A percentile compares a stretch with the other conserved stretches of the same genome.
Conservation (phyloP, 2,797 vertebrate genomes). For the Danio jaintianensis region DNA sequence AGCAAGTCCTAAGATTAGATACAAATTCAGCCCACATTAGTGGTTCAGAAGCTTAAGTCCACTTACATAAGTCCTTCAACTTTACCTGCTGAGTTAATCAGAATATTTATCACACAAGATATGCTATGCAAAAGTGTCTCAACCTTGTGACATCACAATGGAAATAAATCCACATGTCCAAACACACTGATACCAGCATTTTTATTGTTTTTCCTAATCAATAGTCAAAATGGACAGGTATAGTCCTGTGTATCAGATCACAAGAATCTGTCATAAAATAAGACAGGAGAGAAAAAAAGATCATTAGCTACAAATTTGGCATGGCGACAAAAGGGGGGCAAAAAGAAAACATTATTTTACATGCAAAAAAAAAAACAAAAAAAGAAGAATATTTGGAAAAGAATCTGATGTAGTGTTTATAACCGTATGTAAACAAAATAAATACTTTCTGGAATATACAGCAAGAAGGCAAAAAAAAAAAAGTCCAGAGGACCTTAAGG, state of each 20-base stretch:
- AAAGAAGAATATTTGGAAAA: constrained; percentile 58
- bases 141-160: background rate
- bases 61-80: background rate
- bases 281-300: constrained; percentile 64
- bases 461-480: constrained; percentile 63
- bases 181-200: constrained; percentile 65
- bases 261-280: constrained; percentile 74
- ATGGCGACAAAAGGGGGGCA: constrained; percentile 59
- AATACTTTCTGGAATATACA: constrained; percentile 60
- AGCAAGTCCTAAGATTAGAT: background rate
- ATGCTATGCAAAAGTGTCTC: background rate
- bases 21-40: background rate
- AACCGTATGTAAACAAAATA: constrained; percentile 78
- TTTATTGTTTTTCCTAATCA: constrained; percentile 77
- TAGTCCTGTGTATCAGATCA: constrained; percentile 73
- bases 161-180: constrained; percentile 5
- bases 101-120: background rate
- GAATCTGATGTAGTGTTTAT: constrained; percentile 76
- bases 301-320: constrained; percentile 75
- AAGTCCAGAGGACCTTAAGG: constrained; percentile 48
- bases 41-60: background rate
- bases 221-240: constrained; percentile 76
- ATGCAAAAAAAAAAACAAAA: constrained; percentile 42
- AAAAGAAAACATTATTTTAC: constrained; percentile 29
- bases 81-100: background rate